Base-by-base conservation (phyloP, 2,113 vertebrate species). In the Microtus oregoni region DNA sequence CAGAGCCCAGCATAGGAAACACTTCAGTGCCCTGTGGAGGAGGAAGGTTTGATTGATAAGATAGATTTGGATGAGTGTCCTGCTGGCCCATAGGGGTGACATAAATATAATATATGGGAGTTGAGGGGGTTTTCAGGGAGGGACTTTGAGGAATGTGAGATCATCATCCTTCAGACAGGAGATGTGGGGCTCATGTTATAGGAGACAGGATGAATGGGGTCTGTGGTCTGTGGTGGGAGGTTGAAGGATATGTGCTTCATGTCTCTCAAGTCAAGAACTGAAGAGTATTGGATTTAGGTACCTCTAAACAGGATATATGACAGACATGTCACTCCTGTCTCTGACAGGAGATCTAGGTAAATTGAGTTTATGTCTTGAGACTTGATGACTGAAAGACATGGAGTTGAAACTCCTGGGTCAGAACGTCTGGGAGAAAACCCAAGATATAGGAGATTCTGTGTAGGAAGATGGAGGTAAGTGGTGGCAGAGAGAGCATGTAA, bases 1-100 rank as follows among this genome's bases (percentile, higher is more conserved):
- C 97, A 0, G 98, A 98, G 20, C 97, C 97, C 79, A 98, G 95
- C 50, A 98, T 75, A 2, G 98, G 98, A 47, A 97, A 96, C 55
- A 98, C 94, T 90, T 98, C 90, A 0, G 95, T 97, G 30, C 92
- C 98, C 98, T 98, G 94, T 17, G 0, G 28, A 91, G 41, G 28
- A 89, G 28, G 63, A 24, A 41, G 4, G 8, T 15, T 7, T 58
- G 5, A 58, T 47, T 24, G 41, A 30, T 44, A 35, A 92, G 26
- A 7, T 3, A 3, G 14, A 7, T 47, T 24, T 7, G 1, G 9
- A 30, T 11, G 10, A 28, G 30, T 20, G 13, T 63, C 50, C 19
- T n/a, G 28, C 61, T 76, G 26, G n/a, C 30, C 15, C 5, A 2
- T 13, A 50, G 52, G 24, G 32, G 20, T 30, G 83, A 58, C 41